These are phyloP conservation scores for Cyaniris semiargus DNA, from an alignment of 2,888 invertebrate genomes.

Conservation along the genomic window DNA sequence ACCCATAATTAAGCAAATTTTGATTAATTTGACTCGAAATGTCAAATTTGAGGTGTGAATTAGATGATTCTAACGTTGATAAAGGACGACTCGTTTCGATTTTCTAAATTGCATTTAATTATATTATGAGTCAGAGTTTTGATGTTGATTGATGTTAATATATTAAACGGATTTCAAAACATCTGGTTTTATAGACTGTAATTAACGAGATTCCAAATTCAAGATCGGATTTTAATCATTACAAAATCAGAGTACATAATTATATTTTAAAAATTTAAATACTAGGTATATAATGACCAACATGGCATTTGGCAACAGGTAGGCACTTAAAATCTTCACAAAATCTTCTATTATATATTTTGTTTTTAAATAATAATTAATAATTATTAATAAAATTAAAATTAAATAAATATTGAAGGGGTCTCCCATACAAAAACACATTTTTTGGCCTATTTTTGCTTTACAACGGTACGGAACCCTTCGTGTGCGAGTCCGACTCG, in stretches of 20 bases:
- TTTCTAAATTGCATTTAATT: constrained; percentile 24
- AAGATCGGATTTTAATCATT: background rate
- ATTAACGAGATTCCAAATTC: background rate
- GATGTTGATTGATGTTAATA: constrained; percentile 24
- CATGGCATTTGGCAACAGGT: too few species aligned
- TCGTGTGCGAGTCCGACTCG: too few species aligned
- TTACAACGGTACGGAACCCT: too few species aligned
- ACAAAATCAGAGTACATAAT: background rate
- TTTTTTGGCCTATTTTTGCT: too few species aligned
- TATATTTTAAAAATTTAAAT: too few species aligned
- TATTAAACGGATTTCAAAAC: background rate
- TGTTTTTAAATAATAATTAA: too few species aligned
- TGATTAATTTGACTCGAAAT: constrained; percentile 28
- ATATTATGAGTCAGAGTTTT: constrained; percentile 20
- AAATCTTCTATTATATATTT: too few species aligned
- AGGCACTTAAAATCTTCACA: too few species aligned
- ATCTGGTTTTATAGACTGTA: background rate
- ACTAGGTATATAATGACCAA: too few species aligned
- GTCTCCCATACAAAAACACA: too few species aligned
- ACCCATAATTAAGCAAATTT: constrained; percentile 27
- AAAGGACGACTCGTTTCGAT: constrained; percentile 56
- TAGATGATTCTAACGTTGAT: constrained; percentile 49
- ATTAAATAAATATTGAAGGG: too few species aligned
- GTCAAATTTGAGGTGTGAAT: constrained; percentile 56
- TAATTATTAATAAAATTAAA: too few species aligned